Conservation (phyloP, 2,888 invertebrate species). For the Drosophila seclusa region DNA sequence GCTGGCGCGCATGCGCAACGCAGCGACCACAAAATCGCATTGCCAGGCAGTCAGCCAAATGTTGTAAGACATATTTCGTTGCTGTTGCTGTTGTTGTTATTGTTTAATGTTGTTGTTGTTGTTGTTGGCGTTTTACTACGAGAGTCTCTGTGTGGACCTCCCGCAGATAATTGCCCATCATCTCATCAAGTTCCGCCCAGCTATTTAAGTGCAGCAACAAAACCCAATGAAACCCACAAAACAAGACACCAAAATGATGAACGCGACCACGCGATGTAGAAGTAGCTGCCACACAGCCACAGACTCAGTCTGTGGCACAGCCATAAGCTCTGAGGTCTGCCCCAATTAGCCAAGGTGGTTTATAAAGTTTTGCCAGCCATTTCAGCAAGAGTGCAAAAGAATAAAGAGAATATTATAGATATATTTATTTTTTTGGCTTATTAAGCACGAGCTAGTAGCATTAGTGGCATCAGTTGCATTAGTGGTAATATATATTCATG, state of each 20-base stretch:
- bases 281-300: constrained; percentile 60
- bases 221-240: constrained; percentile 76
- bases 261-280: constrained; percentile 78
- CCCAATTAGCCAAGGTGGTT: constrained; percentile 22
- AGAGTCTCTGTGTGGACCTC: constrained; percentile 76
- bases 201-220: constrained; percentile 80
- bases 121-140: constrained; percentile 43
- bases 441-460: not conserved
- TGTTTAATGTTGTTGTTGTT: constrained; percentile 21
- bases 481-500: too few relatives aligned
- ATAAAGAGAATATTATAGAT: too few relatives aligned
- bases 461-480: too few relatives aligned
- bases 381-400: not conserved
- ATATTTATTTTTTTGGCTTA: not conserved
- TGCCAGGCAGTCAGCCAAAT: constrained; percentile 55
- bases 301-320: constrained; percentile 25
- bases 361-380: constrained; percentile 1
- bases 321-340: constrained; percentile 25
- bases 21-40: constrained; percentile 68
- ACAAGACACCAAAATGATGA: constrained; percentile 79
- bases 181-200: constrained; percentile 84
- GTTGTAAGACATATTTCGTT: constrained; percentile 74
- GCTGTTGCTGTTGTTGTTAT: constrained; percentile 29
- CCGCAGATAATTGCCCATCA: constrained; percentile 85
- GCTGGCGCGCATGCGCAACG: constrained; percentile 78